These are phyloP conservation scores for Sinella curviseta DNA, from an alignment of 1,140 invertebrate genomes.

Conservation along the genomic window DNA sequence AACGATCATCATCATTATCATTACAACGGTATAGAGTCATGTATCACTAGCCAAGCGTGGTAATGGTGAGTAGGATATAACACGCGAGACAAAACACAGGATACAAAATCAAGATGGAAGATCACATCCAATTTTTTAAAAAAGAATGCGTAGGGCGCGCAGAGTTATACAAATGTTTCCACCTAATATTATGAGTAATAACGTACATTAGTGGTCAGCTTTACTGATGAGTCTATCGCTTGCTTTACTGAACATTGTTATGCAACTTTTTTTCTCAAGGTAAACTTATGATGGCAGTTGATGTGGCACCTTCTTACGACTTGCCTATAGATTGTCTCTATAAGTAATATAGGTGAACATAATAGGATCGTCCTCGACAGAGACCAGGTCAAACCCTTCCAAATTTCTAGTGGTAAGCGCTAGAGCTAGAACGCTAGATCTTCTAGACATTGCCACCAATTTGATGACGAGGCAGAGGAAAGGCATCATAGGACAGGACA, in stretches of 20 bases:
- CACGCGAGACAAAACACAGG: too few relatives aligned
- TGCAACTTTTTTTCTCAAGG: slow-evolving; percentile 22
- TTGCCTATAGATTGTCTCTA: neutral
- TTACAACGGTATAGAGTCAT: too few relatives aligned
- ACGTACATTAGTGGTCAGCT: neutral
- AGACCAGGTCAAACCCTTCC: slow-evolving; percentile 23
- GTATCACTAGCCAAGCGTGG: too few relatives aligned
- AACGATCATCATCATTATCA: too few relatives aligned
- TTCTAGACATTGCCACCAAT: neutral
- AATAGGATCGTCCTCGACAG: slow-evolving; percentile 11
- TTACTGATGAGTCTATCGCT: neutral
- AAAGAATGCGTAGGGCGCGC: too few relatives aligned
- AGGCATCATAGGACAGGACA: neutral
- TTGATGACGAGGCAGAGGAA: neutral
- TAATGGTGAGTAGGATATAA: too few relatives aligned
- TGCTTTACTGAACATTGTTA: slow-evolving; percentile 23
- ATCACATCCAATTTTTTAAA: too few relatives aligned
- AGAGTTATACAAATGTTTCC: too few relatives aligned
- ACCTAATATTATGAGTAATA: neutral
- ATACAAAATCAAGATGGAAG: too few relatives aligned
- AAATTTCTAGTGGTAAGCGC: slow-evolving; percentile 4
- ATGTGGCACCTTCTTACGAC: neutral
- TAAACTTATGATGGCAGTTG: neutral
- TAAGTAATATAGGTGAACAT: slow-evolving; percentile 16
- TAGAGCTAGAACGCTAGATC: neutral